These are phyloP conservation scores for Spodoptera picta DNA, from an alignment of 2,888 invertebrate genomes.

Conservation along the genomic window DNA sequence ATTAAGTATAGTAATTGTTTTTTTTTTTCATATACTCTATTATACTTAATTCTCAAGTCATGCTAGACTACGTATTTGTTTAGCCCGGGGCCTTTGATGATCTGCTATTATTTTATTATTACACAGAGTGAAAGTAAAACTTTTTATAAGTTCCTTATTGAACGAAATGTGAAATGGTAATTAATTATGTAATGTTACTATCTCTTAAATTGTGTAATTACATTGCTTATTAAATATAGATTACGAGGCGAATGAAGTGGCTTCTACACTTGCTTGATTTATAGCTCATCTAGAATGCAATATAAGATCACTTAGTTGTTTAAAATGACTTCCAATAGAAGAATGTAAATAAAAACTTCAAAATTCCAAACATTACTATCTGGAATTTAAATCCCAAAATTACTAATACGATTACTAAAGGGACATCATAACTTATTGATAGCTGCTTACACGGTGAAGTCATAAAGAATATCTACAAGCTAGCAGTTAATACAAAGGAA, in stretches of 20 bases:
- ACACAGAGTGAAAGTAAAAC: constrained; percentile 50
- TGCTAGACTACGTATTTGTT: constrained; percentile 17
- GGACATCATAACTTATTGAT: constrained; percentile 35
- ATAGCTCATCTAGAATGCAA: neutral
- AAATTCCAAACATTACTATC: constrained; percentile 1
- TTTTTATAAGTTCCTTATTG: constrained; percentile 47
- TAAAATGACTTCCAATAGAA: neutral
- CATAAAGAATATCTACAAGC: constrained; percentile 53
- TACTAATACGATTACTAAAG: constrained; percentile 41
- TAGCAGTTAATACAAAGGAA: constrained; percentile 69
- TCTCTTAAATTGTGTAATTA: constrained; percentile 38
- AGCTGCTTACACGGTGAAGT: constrained; percentile 32
- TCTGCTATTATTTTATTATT: constrained; percentile 34
- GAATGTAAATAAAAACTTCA: neutral
- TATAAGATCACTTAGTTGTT: neutral
- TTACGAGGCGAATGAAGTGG: constrained; percentile 18
- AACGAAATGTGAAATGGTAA: constrained; percentile 52
- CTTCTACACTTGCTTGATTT: neutral
- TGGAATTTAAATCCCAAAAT: constrained; percentile 4
- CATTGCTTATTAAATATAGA: constrained; percentile 44
- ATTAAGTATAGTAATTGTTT: constrained; percentile 20
- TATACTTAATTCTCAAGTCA: constrained; percentile 1
- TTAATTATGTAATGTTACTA: constrained; percentile 42
- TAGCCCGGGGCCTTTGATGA: constrained; percentile 50
- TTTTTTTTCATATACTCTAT: neutral